A percentile compares a stretch with the other conserved stretches of the same genome.
phyloP scores from a whole-genome alignment of 30 jellyfish, hydroid and myxozoan genomes.

The Nemopilema nomurai region DNA sequence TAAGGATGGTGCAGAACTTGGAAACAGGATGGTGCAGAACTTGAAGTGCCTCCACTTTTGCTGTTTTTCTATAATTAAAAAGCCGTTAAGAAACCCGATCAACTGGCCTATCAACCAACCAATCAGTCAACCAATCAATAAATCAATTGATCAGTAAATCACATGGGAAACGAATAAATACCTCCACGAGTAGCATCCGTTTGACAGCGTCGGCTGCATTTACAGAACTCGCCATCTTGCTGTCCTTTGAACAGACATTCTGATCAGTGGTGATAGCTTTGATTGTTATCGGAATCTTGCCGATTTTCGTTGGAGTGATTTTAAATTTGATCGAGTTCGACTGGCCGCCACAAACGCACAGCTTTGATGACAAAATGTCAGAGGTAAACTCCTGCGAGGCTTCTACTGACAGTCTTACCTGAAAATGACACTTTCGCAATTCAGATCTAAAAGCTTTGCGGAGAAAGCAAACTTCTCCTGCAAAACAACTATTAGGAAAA shows the following conservation, averaged over 20 bases:
- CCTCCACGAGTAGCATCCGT: conserved; percentile 71
- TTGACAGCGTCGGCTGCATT: conserved; percentile 72
- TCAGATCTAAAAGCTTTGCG: not conserved
- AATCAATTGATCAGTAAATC: no score
- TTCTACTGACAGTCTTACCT: conserved; percentile 64
- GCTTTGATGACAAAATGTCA: conserved; percentile 44
- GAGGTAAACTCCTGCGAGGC: conserved; percentile 47
- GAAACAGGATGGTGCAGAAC: no score
- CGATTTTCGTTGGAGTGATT: conserved; percentile 65
- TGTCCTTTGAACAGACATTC: conserved; percentile 42
- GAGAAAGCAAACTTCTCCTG: no score
- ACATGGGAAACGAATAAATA: not conserved
- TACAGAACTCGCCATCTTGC: conserved; percentile 38
- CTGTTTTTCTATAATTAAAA: no score
- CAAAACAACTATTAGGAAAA: no score
- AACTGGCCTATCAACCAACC: no score
- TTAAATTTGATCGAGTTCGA: conserved; percentile 60
- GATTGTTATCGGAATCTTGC: conserved; percentile 67
- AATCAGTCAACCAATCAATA: no score
- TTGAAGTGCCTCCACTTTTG: no score
- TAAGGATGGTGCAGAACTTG: no score
- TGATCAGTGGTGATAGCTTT: conserved; percentile 69
- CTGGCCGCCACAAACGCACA: conserved; percentile 71
- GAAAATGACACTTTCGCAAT: not conserved
- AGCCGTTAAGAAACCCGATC: no score